A percentile compares a stretch with the other conserved stretches of the same genome.
These are phyloP conservation scores for Acrocephalus arundinaceus DNA, from an alignment of 2,113 vertebrate genomes.

Conservation along the genomic window DNA sequence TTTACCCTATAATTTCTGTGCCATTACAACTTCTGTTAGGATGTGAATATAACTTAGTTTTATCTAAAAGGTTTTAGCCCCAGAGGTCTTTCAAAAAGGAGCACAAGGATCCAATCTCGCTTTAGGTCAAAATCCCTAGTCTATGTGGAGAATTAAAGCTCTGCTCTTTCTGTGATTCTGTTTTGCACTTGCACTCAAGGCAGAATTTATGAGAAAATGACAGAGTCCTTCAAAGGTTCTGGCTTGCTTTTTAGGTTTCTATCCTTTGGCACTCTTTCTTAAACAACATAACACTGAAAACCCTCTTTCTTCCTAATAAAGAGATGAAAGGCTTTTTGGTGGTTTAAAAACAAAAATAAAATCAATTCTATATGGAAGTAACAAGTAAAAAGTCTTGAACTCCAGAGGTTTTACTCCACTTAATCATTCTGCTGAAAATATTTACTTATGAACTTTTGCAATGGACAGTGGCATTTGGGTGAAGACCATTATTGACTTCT, in stretches of 20 bases:
- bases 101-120: background rate
- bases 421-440: background rate
- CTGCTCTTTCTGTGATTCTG: background rate
- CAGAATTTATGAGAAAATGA: background rate
- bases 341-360: background rate
- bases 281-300: background rate
- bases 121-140: background rate
- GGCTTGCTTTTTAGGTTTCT: background rate
- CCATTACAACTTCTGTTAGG: background rate
- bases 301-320: background rate
- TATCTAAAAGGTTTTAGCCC: accelerated
- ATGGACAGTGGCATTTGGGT: background rate
- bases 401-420: background rate
- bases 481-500: background rate
- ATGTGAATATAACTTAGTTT: background rate
- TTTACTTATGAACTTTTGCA: background rate
- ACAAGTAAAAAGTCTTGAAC: background rate
- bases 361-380: background rate
- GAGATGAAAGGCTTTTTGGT: background rate
- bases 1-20: background rate
- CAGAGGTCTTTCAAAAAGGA: background rate
- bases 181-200: background rate
- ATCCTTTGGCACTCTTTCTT: background rate
- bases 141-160: background rate
- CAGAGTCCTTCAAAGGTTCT: slow-evolving; percentile 1